Evolutionary conservation across 2,888 invertebrate species (phyloP), one percentile per base, ranked within the genome.

Genomic region (Synergus japonicus): DNA sequence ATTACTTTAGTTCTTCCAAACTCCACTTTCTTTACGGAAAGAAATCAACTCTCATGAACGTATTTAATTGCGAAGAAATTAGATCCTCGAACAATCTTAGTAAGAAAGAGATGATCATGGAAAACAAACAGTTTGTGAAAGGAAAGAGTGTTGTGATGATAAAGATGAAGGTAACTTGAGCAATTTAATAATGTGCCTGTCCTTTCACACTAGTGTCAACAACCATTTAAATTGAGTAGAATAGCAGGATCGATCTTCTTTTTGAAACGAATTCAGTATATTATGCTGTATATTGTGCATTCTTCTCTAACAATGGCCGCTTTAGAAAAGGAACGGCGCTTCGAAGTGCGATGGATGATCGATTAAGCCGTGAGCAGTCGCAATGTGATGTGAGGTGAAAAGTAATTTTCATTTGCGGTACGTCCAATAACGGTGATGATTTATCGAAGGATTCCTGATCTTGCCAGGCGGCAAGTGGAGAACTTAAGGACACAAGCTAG

Each of bases 401-500:
- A 58, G 66, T 69, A 78, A 78, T 80, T 80, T 77, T 80, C 80
- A 43, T 58, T 65, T 76, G 69, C 64, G 73, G 49, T 46, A 58
- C 41, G 41, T 78, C 78, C 78, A 78, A 78, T 78, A 78, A 78
- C 66, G 67, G 78, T 43, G 49, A 49, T 58, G 65, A 78, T 78
- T 67, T 78, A 78, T 78, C 29, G 49, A 65, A 58, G 65, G 18
- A 66, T 67, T 43, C n/a, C 22, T 54, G 54, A 54, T 54, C 54
- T 41, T 73, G 49, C 29, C 54, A 29, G 60, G 60, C 60, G 60
- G 60, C 60, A 73, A 76, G 73, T 73, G 73, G 37, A 15, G 29
- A 44, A 49, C 44, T 49, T 64, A 46, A 54, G 77, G 82, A 64
- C 83, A 78, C 81, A 85, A 83, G 81, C 84, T 82, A 83, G 83